Evolutionary conservation across 2,113 vertebrate genomes (phyloP), one percentile per base, ranked within the genome.

Genomic region (Addax nasomaculatus): DNA sequence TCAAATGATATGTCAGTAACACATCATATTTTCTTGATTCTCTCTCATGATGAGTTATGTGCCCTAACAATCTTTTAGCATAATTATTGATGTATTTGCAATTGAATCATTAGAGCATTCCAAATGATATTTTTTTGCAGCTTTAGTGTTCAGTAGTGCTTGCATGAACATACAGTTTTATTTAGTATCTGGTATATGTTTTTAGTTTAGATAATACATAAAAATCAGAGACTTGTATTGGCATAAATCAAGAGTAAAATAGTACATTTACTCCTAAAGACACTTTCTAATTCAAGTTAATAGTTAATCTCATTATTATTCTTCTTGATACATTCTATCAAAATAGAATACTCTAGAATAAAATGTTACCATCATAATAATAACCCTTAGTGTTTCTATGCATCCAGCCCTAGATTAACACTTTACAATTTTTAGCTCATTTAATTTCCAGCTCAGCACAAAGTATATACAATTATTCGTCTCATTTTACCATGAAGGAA

Each of bases 1-100:
- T 95, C 16, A 70, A 97, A 79, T 73, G 29, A 30, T 43, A 49
- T 86, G 30, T 84, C 43, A 85, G 15, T 87, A 93, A 33, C 11
- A 51, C 92, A 43, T 95, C n/a, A 7, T 84, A 84, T 93, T 95
- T 98, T 7, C 29, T 73, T 92, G 49, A 92, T 70, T 86, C 43
- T 58, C 67, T 78, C 21, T 58, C 36, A 84, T 58, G 47, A 86
- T 79, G 25, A 90, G 73, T 86, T 92, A 2, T 84, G 25, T 89
- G 97, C 83, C 23, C 15, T 86, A 93, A 84, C 80, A 60, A 45
- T 36, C 2, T 95, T 93, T 83, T 23, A 91, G 49, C 43, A 67
- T 85, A 90, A 85, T 89, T 87, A 79, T 88, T 87, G 60, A 17
- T 39, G 3, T 3, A 91, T 93, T 85, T 94, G 14, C 33, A 92